A percentile compares a stretch with the other conserved stretches of the same genome.
Conservation (phyloP, 2,888 invertebrate genomes). For the Philaethria dido region DNA sequence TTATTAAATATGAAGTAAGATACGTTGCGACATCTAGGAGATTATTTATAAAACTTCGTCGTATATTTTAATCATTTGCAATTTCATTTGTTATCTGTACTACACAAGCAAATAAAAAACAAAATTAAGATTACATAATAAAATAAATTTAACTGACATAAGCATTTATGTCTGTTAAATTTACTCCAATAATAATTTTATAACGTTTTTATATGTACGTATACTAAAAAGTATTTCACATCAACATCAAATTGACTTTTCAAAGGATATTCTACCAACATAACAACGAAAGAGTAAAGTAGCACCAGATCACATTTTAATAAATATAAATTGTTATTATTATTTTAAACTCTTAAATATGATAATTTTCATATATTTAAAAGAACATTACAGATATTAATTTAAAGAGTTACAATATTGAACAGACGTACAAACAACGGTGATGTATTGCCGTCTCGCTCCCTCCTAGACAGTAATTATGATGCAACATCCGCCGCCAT, state of each 20-base stretch:
- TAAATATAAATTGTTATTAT: not conserved
- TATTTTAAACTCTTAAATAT: not conserved
- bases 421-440: not conserved
- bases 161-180: too few relatives aligned
- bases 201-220: too few relatives aligned
- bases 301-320: not conserved
- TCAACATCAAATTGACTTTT: slow-evolving; percentile 6
- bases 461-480: slow-evolving; percentile 17
- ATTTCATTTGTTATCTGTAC: not conserved
- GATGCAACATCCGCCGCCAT: slow-evolving; percentile 47
- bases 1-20: not conserved
- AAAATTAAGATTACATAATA: not conserved
- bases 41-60: not conserved
- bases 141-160: too few relatives aligned
- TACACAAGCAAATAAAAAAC: not conserved
- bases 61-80: not conserved
- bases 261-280: slow-evolving; percentile 7
- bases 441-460: slow-evolving; percentile 19
- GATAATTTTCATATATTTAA: not conserved
- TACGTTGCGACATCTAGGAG: not conserved
- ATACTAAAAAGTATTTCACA: not conserved
- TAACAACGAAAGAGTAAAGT: not conserved
- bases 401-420: slow-evolving; percentile 6
- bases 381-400: not conserved
- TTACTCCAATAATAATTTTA: too few relatives aligned